Conservation (phyloP, 2,888 invertebrate genomes). For the Metellina segmentata region DNA sequence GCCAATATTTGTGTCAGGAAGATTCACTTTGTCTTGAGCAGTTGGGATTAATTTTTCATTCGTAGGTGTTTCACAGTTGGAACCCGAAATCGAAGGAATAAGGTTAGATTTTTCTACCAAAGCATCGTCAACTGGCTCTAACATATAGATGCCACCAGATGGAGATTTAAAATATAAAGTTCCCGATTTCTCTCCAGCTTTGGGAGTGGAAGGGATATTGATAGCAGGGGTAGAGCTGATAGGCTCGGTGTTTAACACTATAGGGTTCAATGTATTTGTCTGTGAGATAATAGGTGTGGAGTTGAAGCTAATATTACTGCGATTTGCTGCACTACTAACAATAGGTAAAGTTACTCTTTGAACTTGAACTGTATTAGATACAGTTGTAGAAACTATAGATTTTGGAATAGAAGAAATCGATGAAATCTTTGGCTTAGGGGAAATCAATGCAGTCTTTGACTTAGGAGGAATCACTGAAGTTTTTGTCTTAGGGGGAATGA, state of each 20-base stretch:
- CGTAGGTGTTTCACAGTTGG: too few species aligned
- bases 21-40: too few species aligned
- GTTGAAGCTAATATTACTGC: background rate
- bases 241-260: conserved; percentile 26
- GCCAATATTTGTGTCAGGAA: too few species aligned
- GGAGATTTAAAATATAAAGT: background rate
- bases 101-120: background rate
- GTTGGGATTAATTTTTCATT: too few species aligned
- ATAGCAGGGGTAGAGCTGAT: conserved; percentile 30
- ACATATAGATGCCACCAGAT: conserved; percentile 53
- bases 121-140: conserved; percentile 51
- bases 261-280: conserved; percentile 9
- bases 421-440: background rate
- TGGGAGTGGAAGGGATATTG: conserved; percentile 2
- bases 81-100: background rate
- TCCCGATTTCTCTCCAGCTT: background rate
- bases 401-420: background rate
- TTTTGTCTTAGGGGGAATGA: background rate
- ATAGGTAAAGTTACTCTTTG: conserved; percentile 3
- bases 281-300: background rate
- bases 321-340: background rate
- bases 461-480: background rate
- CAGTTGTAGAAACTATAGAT: conserved; percentile 25
- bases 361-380: conserved; percentile 25
- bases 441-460: background rate